Percentiles rank a stretch among this genome's conserved stretches.
Evolutionary conservation across 2,888 invertebrate species (phyloP).

Genomic region (Synanthedon vespiformis): DNA sequence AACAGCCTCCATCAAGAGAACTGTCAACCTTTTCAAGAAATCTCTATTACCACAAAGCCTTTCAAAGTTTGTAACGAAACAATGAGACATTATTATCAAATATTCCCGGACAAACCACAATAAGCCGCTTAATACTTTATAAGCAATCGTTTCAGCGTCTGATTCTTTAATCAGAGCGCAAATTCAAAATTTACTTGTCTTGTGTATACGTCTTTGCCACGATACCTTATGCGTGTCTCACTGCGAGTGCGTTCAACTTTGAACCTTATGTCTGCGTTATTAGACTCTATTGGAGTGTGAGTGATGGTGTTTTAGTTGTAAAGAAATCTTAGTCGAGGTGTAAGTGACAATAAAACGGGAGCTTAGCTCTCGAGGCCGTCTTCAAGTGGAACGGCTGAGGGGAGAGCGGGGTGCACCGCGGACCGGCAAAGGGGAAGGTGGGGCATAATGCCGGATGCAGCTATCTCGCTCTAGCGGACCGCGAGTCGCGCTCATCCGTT

Average conservation of each 20-base stretch:
- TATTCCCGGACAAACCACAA: constrained; percentile 46
- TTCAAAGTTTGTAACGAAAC: constrained; percentile 25
- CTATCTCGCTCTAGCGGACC: constrained; percentile 37
- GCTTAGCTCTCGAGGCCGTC: constrained; percentile 65
- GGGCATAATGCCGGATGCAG: constrained; percentile 16
- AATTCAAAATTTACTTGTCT: constrained; percentile 57
- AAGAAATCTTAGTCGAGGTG: constrained; percentile 57
- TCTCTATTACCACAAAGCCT: constrained; percentile 12
- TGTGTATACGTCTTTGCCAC: constrained; percentile 27
- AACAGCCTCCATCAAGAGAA: no score
- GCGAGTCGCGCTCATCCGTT: constrained; percentile 47
- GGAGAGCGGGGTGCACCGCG: constrained; percentile 5
- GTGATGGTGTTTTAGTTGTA: constrained; percentile 25
- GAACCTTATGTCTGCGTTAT: constrained; percentile 15
- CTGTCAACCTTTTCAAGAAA: neutral
- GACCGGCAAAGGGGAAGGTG: constrained; percentile 18
- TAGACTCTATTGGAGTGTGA: constrained; percentile 19
- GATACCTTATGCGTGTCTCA: constrained; percentile 13
- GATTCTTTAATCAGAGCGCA: constrained; percentile 55
- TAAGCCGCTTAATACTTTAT: constrained; percentile 54
- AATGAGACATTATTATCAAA: constrained; percentile 36
- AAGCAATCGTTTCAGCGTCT: constrained; percentile 57
- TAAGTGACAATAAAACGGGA: constrained; percentile 69
- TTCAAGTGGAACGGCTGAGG: constrained; percentile 48
- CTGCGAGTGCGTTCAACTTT: neutral